Conservation (phyloP, 2,888 invertebrate genomes). For the Trilocha varians region DNA sequence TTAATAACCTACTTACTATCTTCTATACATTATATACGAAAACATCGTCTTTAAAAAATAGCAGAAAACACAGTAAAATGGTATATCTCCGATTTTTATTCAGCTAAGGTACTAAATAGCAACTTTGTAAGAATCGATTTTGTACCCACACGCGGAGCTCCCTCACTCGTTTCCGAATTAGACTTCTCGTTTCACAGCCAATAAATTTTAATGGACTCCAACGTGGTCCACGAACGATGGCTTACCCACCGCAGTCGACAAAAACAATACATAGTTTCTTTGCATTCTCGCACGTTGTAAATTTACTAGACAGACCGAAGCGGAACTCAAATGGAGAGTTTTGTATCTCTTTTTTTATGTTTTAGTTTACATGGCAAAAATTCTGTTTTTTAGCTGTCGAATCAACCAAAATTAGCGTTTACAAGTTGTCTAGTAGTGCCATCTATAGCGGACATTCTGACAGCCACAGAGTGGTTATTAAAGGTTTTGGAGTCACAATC, state of each 20-base stretch:
- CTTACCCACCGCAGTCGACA: conserved; percentile 19
- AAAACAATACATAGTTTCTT: conserved; percentile 5
- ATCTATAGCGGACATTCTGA: no score
- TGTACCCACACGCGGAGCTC: conserved; percentile 27
- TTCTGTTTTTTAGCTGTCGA: no score
- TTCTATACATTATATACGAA: no score
- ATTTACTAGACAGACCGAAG: background rate
- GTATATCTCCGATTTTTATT: background rate
- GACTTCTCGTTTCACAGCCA: conserved; percentile 49
- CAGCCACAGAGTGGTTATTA: no score
- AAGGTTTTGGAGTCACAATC: no score
- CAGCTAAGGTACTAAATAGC: conserved; percentile 6
- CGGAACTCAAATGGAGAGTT: background rate
- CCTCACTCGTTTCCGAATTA: conserved; percentile 38
- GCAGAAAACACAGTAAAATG: no score
- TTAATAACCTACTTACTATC: no score
- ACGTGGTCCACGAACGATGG: conserved; percentile 26
- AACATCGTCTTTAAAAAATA: no score
- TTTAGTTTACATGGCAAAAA: no score
- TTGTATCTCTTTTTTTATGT: no score
- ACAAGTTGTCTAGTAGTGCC: no score
- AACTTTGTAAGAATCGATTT: conserved; percentile 18
- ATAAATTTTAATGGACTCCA: conserved; percentile 46
- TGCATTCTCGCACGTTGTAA: background rate
- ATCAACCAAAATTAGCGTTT: no score